These are phyloP conservation scores for Geodia barretti DNA, from an alignment of 37 sponge, comb jelly and placozoan species.

Conservation along the genomic window DNA sequence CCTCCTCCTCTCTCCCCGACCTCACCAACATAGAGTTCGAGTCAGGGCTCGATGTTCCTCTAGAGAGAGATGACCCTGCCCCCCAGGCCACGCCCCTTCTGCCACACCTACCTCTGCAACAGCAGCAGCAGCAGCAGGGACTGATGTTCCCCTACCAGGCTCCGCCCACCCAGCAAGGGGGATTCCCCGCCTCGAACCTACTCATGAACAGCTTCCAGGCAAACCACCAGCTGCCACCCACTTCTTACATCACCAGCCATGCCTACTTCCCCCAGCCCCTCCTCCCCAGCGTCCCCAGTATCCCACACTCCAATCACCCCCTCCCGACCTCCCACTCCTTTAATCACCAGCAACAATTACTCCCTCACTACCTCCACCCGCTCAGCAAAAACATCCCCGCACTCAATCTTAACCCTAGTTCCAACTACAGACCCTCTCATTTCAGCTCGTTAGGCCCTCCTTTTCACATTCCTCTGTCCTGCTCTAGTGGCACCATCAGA, in stretches of 20 bases:
- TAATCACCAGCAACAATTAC: no score
- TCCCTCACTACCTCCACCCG: not conserved
- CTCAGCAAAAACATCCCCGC: not conserved
- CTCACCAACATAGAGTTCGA: slow-evolving; percentile 79
- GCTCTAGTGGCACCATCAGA: not conserved
- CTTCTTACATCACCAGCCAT: not conserved
- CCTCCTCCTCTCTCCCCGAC: slow-evolving; percentile 73
- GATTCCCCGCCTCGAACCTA: slow-evolving; percentile 18
- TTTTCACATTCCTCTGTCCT: not conserved
- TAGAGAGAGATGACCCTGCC: slow-evolving; percentile 61
- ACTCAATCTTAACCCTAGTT: not conserved
- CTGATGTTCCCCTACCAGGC: not conserved
- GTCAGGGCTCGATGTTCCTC: slow-evolving; percentile 70
- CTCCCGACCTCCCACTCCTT: not conserved
- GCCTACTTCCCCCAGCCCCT: not conserved
- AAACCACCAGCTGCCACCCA: not conserved
- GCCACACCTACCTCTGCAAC: slow-evolving; percentile 8
- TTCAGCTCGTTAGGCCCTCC: no score
- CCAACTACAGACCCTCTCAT: not conserved
- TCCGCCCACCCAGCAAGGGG: slow-evolving; percentile 19
- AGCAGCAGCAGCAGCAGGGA: not conserved
- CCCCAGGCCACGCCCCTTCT: not conserved
- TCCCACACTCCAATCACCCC: not conserved
- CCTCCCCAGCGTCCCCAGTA: not conserved
- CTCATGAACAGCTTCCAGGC: not conserved